phyloP scores from a whole-genome alignment of 2,797 vertebrate genomes.

The Pampus argenteus region DNA sequence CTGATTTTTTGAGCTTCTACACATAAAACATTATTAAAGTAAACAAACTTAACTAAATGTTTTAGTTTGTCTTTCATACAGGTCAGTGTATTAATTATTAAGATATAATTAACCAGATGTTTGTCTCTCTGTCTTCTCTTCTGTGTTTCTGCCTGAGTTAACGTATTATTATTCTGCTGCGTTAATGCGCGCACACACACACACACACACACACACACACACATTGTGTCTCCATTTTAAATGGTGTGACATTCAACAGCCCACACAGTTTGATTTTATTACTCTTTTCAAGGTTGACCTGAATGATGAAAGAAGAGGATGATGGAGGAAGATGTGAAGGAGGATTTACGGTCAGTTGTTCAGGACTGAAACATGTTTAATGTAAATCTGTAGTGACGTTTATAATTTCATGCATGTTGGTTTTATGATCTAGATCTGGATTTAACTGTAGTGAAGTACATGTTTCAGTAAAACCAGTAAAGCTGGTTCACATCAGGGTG shows the following conservation, averaged over 20 bases:
- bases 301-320: conserved; percentile 17
- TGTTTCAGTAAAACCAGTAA: background rate
- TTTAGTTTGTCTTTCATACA: too few relatives aligned
- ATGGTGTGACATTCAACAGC: conserved; percentile 31
- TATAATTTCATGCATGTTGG: too few relatives aligned
- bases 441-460: background rate
- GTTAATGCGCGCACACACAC: too few relatives aligned
- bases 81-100: too few relatives aligned
- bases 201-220: too few relatives aligned
- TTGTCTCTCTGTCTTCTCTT: background rate
- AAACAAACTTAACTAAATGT: too few relatives aligned
- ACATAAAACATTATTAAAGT: background rate
- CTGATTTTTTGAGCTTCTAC: background rate
- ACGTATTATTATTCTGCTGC: conserved; percentile 34
- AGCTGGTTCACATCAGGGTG: conserved; percentile 40
- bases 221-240: background rate
- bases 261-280: conserved; percentile 32
- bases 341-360: too few relatives aligned
- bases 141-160: conserved; percentile 44
- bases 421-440: background rate
- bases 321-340: conserved; percentile 11
- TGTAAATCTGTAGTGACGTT: too few relatives aligned
- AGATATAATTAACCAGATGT: too few relatives aligned
- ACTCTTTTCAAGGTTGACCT: conserved; percentile 47
- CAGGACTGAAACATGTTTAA: too few relatives aligned